Evolutionary conservation across 2,797 vertebrate genomes (phyloP), one percentile per base, ranked within the genome.

Genomic region (Carcharodon carcharias): DNA sequence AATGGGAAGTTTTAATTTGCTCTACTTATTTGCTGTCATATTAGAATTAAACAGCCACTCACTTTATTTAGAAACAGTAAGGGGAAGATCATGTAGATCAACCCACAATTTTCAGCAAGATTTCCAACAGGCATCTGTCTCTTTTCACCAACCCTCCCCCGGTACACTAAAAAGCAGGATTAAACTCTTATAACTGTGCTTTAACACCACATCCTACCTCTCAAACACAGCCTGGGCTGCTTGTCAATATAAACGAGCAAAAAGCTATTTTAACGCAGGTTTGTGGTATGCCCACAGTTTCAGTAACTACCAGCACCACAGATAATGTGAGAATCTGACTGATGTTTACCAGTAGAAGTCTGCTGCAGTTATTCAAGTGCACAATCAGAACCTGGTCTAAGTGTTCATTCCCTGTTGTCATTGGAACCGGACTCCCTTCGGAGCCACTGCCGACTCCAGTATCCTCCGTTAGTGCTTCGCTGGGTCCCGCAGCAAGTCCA

Each of bases 301-400:
- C 58, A n/a, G 40, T 8, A 71, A 54, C 35, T 23, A 50, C 45
- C 93, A 40, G 2, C 35, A 45, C 65, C 54, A 23, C 93, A 95
- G 28, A 73, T 54, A 95, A 73, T 5, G 50, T 21, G 16, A 95
- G 18, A 77, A 45, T 67, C 8, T 50, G 65, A 50, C 23, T 14
- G 35, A 56, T 96, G 96, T 98, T 98, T 97, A 99, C 99, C 99
- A 99, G 97, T 71, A 99, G 97, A 97, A 99, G 98, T 89, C 96
- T 96, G 96, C 98, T 99, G 98, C 99, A 99, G 97, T 98, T 98
- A 97, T 98, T 98, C 96, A 99, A 97, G 96, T 99, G 99, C 93
- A 98, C 97, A 97, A 98, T 98, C 96, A 99, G 97, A 93, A 98
- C 97, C 96, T 97, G 97, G 96, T 99, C 99, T 96, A 99, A 98